Evolutionary conservation across 2,797 vertebrate genomes (phyloP).

Genomic region (Coregonus suidteri): DNA sequence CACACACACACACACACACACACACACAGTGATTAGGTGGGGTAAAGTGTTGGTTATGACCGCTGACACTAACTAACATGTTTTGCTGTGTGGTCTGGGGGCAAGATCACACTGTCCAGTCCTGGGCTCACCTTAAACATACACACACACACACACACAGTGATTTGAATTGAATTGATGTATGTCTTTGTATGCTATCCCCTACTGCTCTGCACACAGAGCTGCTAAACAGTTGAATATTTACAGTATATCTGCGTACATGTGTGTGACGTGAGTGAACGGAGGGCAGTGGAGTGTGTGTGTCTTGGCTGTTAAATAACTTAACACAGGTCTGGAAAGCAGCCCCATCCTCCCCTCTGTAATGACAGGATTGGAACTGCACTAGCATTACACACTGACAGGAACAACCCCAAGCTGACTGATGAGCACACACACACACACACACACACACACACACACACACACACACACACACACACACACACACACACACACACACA

Average conservation of each 20-base stretch:
- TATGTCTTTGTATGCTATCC: background rate
- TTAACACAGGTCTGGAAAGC: constrained; percentile 21
- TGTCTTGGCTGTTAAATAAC: background rate
- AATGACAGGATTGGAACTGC: constrained; percentile 13
- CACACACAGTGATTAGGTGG: constrained; percentile 3
- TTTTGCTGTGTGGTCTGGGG: constrained; percentile 35
- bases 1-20: background rate
- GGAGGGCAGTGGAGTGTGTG: background rate
- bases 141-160: background rate
- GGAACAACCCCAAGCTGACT: no score
- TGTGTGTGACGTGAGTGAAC: background rate
- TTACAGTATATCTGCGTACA: background rate
- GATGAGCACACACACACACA: no score
- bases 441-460: no score
- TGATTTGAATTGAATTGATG: background rate
- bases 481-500: constrained; percentile 7
- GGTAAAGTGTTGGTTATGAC: constrained; percentile 11
- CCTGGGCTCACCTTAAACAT: constrained; percentile 5
- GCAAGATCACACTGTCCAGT: constrained; percentile 15
- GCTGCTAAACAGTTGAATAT: background rate
- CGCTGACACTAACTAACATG: constrained; percentile 16
- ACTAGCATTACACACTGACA: background rate
- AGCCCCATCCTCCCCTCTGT: background rate
- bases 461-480: no score
- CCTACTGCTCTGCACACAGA: background rate